A percentile compares a stretch with the other conserved stretches of the same genome.
Conservation (phyloP, 2,797 vertebrate species). For the Delichon dasypus region DNA sequence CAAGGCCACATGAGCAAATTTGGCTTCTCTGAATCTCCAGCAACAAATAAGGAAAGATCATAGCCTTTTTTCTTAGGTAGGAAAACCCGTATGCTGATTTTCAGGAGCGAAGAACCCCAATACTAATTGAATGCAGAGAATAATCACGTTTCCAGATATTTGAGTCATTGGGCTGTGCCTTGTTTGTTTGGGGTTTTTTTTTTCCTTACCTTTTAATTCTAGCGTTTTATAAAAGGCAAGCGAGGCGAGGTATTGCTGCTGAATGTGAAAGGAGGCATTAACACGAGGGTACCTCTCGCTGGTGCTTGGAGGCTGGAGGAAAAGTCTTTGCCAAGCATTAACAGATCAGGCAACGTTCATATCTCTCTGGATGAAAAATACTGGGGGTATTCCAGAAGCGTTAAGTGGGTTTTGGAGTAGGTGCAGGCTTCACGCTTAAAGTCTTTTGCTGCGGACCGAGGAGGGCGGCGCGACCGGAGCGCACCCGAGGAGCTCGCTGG, state of each 20-base stretch:
- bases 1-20: neutral
- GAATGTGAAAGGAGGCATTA: neutral
- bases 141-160: neutral
- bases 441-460: neutral
- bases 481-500: accelerated
- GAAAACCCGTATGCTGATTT: neutral
- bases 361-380: neutral
- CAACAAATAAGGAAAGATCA: neutral
- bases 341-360: neutral
- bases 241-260: neutral
- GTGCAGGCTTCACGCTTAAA: accelerated
- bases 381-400: accelerated
- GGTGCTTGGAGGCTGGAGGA: neutral
- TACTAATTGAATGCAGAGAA: neutral
- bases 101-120: neutral
- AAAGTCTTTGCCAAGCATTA: neutral
- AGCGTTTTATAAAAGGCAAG: neutral
- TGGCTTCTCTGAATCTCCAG: neutral
- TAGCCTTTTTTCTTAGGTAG: neutral
- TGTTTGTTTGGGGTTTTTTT: neutral
- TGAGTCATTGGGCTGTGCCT: neutral
- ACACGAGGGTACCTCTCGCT: neutral
- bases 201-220: neutral
- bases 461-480: accelerated
- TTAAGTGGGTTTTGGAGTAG: neutral